A percentile compares a stretch with the other conserved stretches of the same genome.
These are phyloP conservation scores for Leucoraja erinaceus DNA, from an alignment of 2,113 vertebrate species.

Conservation along the genomic window DNA sequence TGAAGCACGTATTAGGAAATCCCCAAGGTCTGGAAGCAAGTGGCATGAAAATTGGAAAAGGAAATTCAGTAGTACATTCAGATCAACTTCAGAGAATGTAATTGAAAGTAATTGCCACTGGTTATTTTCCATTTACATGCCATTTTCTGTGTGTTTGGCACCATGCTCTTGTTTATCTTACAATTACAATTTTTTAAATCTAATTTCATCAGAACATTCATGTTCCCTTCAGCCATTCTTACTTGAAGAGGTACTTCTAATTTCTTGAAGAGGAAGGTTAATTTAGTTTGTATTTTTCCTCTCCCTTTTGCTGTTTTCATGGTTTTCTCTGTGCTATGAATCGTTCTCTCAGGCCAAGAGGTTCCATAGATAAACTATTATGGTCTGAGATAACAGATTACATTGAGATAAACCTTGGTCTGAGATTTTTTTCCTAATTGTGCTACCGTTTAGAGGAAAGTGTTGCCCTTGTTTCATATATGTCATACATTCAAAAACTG, in stretches of 20 bases:
- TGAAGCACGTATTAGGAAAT: slow-evolving; percentile 35
- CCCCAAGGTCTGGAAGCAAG: slow-evolving; percentile 23
- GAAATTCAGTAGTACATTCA: slow-evolving; percentile 31
- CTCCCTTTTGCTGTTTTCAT: not conserved
- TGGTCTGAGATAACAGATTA: too few relatives aligned
- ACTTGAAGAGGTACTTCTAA: not conserved
- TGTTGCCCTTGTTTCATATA: not conserved
- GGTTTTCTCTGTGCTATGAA: not conserved
- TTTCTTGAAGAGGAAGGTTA: not conserved
- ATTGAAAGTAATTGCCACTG: slow-evolving; percentile 36
- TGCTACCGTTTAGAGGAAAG: not conserved
- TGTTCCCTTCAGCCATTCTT: not conserved
- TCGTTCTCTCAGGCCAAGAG: not conserved
- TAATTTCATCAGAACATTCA: slow-evolving; percentile 19
- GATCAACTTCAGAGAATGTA: slow-evolving; percentile 30
- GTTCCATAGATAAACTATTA: not conserved
- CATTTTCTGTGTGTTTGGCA: slow-evolving; percentile 16
- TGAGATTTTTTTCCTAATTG: not conserved
- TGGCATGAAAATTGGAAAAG: slow-evolving; percentile 38
- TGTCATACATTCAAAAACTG: too few relatives aligned
- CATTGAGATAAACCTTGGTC: not conserved
- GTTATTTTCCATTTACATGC: slow-evolving; percentile 37
- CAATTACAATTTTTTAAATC: slow-evolving; percentile 29
- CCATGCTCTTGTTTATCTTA: slow-evolving; percentile 19
- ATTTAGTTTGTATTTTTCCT: not conserved